Conservation (phyloP, 2,888 invertebrate species). For the Melanostoma mellinum region DNA sequence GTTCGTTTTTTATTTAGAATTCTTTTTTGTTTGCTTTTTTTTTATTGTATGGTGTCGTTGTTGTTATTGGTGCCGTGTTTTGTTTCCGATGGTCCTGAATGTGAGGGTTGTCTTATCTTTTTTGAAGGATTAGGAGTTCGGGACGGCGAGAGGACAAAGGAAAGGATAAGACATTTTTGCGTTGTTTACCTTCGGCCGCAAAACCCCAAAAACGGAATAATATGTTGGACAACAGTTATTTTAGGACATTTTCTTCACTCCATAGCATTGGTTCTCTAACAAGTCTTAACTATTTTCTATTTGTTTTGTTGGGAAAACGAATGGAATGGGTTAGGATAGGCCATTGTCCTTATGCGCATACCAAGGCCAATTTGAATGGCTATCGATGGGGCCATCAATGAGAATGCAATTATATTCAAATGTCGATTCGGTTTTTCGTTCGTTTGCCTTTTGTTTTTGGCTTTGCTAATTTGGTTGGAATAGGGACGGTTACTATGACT, state of each 20-base stretch:
- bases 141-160: background rate
- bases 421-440: conserved; percentile 29
- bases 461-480: conserved; percentile 43
- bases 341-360: conserved; percentile 60
- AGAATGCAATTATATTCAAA: conserved; percentile 72
- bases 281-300: conserved; percentile 66
- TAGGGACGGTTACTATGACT: background rate
- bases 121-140: background rate
- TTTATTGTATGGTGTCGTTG: conserved; percentile 22
- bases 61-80: conserved; percentile 73
- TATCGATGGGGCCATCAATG: conserved; percentile 65
- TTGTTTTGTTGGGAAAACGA: conserved; percentile 25
- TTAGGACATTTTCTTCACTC: conserved; percentile 59
- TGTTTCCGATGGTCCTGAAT: conserved; percentile 48
- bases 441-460: background rate
- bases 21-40: too few species aligned
- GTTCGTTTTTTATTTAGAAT: background rate
- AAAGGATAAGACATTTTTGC: conserved; percentile 47
- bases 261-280: conserved; percentile 39
- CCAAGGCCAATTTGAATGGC: conserved; percentile 50
- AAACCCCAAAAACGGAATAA: conserved; percentile 18
- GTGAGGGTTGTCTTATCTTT: conserved; percentile 73
- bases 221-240: conserved; percentile 63
- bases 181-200: conserved; percentile 65
- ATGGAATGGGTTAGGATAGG: conserved; percentile 31